Evolutionary conservation across 2,888 invertebrate species (phyloP).

Genomic region (Watsonalla binaria): DNA sequence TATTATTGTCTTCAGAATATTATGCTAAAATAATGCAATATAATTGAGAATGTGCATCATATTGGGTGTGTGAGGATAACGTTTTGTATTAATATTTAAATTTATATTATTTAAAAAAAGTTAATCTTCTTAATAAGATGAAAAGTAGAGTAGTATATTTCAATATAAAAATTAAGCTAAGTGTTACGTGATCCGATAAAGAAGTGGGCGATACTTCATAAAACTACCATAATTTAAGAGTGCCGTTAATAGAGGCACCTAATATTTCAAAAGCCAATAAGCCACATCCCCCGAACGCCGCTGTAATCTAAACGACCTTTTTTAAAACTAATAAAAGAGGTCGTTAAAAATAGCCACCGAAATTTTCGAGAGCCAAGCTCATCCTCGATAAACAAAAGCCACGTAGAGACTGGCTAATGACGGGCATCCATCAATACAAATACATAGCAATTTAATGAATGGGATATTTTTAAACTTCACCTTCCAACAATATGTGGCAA

Average conservation of each 20-base stretch:
- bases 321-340: constrained; percentile 76
- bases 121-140: not conserved
- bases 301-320: constrained; percentile 76
- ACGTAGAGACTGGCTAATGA: constrained; percentile 50
- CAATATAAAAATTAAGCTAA: not conserved
- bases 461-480: constrained; percentile 46
- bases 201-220: constrained; percentile 36
- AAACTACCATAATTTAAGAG: constrained; percentile 42
- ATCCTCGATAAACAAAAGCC: constrained; percentile 64
- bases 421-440: constrained; percentile 64
- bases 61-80: not conserved
- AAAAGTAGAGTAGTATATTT: not conserved
- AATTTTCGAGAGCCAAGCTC: constrained; percentile 60
- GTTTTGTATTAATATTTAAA: no score
- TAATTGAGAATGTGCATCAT: not conserved
- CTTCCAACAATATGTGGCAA: constrained; percentile 21
- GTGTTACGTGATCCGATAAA: constrained; percentile 8
- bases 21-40: not conserved
- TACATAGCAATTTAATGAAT: constrained; percentile 32
- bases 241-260: constrained; percentile 59
- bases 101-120: no score
- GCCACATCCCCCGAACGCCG: constrained; percentile 56
- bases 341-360: constrained; percentile 76
- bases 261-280: constrained; percentile 71
- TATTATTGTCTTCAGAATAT: no score